Conservation (phyloP, 1,140 invertebrate species). For the Leptestheria dahalacensis region DNA sequence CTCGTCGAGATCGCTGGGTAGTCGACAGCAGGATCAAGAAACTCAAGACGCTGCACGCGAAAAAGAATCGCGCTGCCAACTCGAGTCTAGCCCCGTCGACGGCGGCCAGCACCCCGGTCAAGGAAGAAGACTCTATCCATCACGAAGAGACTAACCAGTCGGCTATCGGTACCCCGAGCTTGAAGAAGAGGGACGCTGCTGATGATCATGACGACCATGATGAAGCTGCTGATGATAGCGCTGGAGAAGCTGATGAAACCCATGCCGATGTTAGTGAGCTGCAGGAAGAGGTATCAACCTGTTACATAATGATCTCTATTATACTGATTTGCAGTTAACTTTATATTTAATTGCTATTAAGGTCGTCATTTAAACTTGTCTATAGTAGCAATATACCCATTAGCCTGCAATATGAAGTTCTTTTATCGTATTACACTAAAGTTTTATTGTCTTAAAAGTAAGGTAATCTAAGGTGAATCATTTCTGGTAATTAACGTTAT, state of each 20-base stretch:
- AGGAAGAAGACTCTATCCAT: conserved; percentile 9
- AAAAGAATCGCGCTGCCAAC: conserved; percentile 33
- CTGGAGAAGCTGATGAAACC: conserved; percentile 21
- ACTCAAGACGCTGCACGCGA: conserved; percentile 51
- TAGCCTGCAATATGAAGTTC: no score
- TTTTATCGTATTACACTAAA: no score
- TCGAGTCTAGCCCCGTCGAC: conserved; percentile 7
- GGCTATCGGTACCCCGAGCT: conserved; percentile 42
- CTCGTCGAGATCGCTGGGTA: conserved; percentile 58
- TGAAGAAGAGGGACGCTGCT: conserved; percentile 19
- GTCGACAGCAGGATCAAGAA: conserved; percentile 77
- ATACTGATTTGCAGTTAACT: no score
- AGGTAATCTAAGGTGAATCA: no score
- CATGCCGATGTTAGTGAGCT: conserved; percentile 29
- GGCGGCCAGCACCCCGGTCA: neutral
- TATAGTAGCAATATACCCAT: no score
- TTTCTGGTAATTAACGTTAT: neutral
- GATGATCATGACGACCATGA: conserved; percentile 22
- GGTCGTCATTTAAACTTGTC: no score
- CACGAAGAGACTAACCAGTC: conserved; percentile 24
- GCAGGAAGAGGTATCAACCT: conserved; percentile 36
- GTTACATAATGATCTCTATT: no score
- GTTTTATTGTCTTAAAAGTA: no score
- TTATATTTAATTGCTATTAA: no score
- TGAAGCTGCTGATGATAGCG: conserved; percentile 22